A percentile compares a stretch with the other conserved stretches of the same genome.
Evolutionary conservation across 2,113 vertebrate genomes (phyloP).

Genomic region (Pyrgilauda ruficollis): DNA sequence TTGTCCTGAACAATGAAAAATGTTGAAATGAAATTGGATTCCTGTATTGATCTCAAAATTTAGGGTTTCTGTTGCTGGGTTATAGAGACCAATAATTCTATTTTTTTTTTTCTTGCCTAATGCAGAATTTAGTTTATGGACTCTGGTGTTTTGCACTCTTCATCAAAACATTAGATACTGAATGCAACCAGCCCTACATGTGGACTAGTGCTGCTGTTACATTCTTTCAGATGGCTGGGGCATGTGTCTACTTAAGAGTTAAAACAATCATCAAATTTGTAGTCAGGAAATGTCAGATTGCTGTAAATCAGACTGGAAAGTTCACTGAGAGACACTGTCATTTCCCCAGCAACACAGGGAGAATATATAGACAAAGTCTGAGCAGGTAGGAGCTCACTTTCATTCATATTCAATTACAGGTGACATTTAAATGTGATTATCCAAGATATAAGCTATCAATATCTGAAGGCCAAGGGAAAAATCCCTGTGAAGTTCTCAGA

Average conservation of each 20-base stretch:
- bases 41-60: background rate
- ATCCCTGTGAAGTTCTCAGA: background rate
- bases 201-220: background rate
- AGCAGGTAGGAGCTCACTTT: background rate
- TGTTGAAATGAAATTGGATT: background rate
- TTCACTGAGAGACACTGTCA: background rate
- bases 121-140: background rate
- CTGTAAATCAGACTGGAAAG: background rate
- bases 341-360: background rate
- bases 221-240: background rate
- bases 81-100: background rate
- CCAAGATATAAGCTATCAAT: background rate
- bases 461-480: constrained; percentile 1
- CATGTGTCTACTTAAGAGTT: background rate
- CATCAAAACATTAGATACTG: background rate
- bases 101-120: background rate
- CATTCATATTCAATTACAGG: background rate
- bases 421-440: constrained; percentile 25
- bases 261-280: background rate
- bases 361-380: background rate
- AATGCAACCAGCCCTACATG: background rate
- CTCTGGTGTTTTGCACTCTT: background rate
- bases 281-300: background rate
- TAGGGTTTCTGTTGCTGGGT: background rate
- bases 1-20: background rate